phyloP scores from a whole-genome alignment of 92 coral and sea anemone species.

The Chrysogorgia sp. region DNA sequence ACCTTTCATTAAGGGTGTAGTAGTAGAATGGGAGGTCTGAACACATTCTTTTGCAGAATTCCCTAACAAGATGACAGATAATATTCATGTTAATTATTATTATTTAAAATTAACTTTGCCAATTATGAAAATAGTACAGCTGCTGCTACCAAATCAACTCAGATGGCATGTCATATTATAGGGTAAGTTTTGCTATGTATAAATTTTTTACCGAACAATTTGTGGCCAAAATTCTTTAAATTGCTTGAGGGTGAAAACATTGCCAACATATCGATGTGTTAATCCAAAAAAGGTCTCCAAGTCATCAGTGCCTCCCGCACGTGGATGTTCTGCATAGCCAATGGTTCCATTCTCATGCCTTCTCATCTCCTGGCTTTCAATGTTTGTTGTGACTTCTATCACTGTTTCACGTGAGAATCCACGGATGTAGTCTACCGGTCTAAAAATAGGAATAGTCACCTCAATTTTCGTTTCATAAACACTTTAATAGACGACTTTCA shows the following conservation, averaged over 20 bases:
- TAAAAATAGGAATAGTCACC: conserved; percentile 1
- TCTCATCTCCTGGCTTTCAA: conserved; percentile 53
- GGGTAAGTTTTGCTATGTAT: background rate
- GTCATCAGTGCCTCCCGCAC: conserved; percentile 66
- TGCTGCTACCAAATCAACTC: background rate
- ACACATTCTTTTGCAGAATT: conserved; percentile 64
- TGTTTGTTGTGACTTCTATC: conserved; percentile 41
- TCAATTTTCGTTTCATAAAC: no score
- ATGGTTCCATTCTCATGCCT: conserved; percentile 31
- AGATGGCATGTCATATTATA: background rate
- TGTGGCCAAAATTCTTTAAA: conserved; percentile 66
- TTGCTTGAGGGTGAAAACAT: conserved; percentile 65
- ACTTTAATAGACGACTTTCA: no score
- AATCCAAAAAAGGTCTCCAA: conserved; percentile 57
- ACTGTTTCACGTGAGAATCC: conserved; percentile 49
- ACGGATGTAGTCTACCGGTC: conserved; percentile 44
- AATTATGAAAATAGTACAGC: background rate
- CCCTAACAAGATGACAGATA: conserved; percentile 36
- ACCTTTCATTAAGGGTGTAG: conserved; percentile 64
- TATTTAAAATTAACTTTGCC: background rate
- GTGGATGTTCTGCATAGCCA: conserved; percentile 63
- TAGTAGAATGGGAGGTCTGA: conserved; percentile 56
- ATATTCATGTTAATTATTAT: background rate
- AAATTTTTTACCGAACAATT: conserved; percentile 49
- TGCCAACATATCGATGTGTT: conserved; percentile 58